phyloP scores from a whole-genome alignment of 1,140 invertebrate species.

The Amphibalanus amphitrite region DNA sequence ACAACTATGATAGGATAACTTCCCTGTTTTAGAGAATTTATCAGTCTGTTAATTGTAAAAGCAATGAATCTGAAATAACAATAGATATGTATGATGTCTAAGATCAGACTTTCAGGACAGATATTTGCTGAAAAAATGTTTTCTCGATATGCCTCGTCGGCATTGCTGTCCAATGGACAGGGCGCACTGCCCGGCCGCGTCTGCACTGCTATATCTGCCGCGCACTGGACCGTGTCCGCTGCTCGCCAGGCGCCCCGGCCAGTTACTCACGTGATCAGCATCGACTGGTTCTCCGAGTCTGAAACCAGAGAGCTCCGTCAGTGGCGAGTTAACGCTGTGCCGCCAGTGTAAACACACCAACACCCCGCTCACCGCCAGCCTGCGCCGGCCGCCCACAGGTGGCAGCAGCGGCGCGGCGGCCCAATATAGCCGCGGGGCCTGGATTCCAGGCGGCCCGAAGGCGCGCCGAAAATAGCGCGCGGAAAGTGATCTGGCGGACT shows the following conservation, averaged over 20 bases:
- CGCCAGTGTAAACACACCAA: not conserved
- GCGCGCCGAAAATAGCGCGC: not conserved
- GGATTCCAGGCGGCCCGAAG: not conserved
- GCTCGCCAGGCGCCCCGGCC: not conserved
- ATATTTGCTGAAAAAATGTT: too few relatives aligned
- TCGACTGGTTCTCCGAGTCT: slow-evolving; percentile 24
- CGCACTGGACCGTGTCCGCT: too few relatives aligned
- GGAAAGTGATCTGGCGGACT: not conserved
- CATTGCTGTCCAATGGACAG: too few relatives aligned
- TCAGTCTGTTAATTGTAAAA: too few relatives aligned
- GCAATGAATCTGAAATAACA: too few relatives aligned
- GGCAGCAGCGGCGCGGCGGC: not conserved
- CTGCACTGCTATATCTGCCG: too few relatives aligned
- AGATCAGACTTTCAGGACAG: too few relatives aligned
- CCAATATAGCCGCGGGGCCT: not conserved
- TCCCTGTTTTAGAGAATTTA: too few relatives aligned
- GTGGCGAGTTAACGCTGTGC: not conserved
- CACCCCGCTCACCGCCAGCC: not conserved
- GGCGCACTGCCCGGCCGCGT: too few relatives aligned
- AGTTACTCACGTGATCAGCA: slow-evolving; percentile 23
- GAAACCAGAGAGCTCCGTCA: slow-evolving; percentile 6
- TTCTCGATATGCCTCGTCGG: too few relatives aligned
- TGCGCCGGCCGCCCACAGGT: not conserved
- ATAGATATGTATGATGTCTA: too few relatives aligned
- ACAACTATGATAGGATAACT: too few relatives aligned